Base-by-base conservation (phyloP, 2,888 invertebrate genomes). In the Ecliptopera silaceata region DNA sequence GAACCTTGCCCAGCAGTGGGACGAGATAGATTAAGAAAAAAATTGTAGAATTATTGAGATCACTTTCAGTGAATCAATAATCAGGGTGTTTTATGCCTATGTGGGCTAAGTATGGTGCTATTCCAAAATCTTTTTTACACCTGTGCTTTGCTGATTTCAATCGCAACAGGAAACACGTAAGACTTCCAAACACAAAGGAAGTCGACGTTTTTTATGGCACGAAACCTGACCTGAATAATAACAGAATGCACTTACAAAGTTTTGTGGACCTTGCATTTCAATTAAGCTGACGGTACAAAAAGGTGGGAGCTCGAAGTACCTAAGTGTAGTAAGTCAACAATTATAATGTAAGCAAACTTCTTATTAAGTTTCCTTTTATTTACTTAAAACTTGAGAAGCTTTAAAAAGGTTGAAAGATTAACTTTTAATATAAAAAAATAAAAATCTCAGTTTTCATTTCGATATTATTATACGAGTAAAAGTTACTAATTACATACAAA, bases 91-190 rank as follows among this genome's bases (percentile, higher is more conserved):
- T n/a, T n/a, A n/a, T n/a, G n/a, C n/a, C n/a, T 36, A 36, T 15
- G 2, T 36, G 15, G 36, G 36, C 15, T 12, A 34, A 12, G 34
- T 36, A 36, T n/a, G 12, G 41, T 41, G n/a, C 18, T 41, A 41
- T 22, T 41, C 22, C 20, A 29, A 43, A 44, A 46, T 53, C 29
- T 44, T n/a, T 53, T 41, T 45, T 41, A 44, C 48, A 57, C 38
- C 41, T 58, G 43, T 32, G 43, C 20, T 54, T 53, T 54, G 42
- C 44, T 53, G 63, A 63, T 65, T 64, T 63, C 61, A 59, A 64
- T 65, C 61, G 52, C 57, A 48, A 58, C 63, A 63, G 67, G 68
- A 69, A 61, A 52, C 67, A 65, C 57, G 62, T 58, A 62, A 55
- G 46, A 38, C 52, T 18, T 50, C 52, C 38, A 18, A 57, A 53